Evolutionary conservation across 2,797 vertebrate species (phyloP), one percentile per base, ranked within the genome.

Genomic region (Aeoliscus strigatus): DNA sequence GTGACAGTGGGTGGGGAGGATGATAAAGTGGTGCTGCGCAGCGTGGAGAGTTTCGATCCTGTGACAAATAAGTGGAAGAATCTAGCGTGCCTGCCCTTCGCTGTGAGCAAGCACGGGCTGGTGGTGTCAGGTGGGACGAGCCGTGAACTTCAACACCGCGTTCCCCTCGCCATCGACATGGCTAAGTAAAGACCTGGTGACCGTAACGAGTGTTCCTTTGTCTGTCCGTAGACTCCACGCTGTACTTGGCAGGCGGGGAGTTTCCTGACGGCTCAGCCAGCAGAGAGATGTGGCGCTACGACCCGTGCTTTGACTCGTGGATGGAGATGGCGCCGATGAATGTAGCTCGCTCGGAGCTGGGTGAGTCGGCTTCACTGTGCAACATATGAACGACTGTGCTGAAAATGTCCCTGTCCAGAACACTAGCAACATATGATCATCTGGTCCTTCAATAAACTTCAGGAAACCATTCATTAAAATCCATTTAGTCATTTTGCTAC

Each of bases 241-340:
- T 91, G 39, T 90, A 88, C 60, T 45, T 91, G 69, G 88, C 86
- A 0, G 90, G 90, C 24, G 90, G 90, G 6, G 89, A 91, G 66
- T 91, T 90, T 60, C 88, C 90, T 0, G 89, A 90, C 0, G 89
- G 90, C 49, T 90, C 87, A 0, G 88, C 90, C 51, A 91, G 90
- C 75, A 80, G 88, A 35, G 88, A 90, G 75, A 87, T 89, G 89
- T 91, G 90, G 90, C 90, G 87, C 11, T 90, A 91, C 10, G 88
- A 91, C 70, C 83, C 88, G 3, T 88, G 88, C 53, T 89, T 89
- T 6, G 86, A 91, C 73, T 85, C 86, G 14, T 91, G 90, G 90
- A 69, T 88, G 38, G 89, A 91, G 75, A 89, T 89, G 87, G 88
- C 88, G 3, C 86, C 87, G 17, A 90, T 91, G 89, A 90, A 89